Conservation (phyloP, 2,797 vertebrate species). For the Lithobates pipiens region DNA sequence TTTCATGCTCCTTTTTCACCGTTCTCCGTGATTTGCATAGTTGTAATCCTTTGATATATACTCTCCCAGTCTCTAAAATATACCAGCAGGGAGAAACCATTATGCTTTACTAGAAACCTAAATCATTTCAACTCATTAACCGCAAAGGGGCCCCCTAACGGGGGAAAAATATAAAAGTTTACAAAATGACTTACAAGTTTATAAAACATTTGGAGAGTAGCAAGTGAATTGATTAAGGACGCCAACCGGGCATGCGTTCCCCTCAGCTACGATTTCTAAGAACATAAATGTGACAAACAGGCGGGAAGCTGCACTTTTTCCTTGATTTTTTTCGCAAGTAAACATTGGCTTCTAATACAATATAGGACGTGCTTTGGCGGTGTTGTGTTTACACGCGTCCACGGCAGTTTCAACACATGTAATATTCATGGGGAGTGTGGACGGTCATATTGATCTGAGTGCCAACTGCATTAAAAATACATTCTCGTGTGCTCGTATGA, state of each 20-base stretch:
- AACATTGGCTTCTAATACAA: background rate
- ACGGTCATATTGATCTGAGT: background rate
- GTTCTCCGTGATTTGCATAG: background rate
- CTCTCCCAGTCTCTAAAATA: background rate
- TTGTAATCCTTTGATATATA: background rate
- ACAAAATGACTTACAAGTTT: background rate
- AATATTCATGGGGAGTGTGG: background rate
- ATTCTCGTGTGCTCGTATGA: background rate
- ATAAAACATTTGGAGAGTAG: background rate
- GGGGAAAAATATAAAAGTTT: background rate
- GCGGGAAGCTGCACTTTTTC: background rate
- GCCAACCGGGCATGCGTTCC: background rate
- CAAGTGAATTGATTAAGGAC: background rate
- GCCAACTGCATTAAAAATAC: conserved; percentile 2
- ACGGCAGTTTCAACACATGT: background rate
- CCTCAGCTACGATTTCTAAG: background rate
- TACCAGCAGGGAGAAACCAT: conserved; percentile 8
- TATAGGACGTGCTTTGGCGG: background rate
- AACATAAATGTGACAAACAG: background rate
- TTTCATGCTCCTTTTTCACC: conserved; percentile 12
- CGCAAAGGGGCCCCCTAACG: background rate
- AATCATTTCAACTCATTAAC: conserved; percentile 17
- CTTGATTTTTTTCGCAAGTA: background rate
- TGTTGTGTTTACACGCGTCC: background rate
- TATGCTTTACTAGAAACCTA: conserved; percentile 6